These are phyloP conservation scores for Neoniphon sammara DNA, from an alignment of 2,797 vertebrate genomes.

Conservation along the genomic window DNA sequence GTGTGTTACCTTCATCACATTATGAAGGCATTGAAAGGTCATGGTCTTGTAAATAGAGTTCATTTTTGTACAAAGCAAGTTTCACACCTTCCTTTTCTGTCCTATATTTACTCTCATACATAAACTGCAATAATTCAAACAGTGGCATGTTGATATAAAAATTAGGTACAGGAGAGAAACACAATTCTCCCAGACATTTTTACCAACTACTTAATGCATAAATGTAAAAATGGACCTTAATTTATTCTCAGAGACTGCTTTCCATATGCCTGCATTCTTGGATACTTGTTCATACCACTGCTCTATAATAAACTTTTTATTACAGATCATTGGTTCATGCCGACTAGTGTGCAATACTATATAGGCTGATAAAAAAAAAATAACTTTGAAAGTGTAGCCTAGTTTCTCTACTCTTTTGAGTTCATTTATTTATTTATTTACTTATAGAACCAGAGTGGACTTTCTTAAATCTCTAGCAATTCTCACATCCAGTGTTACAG, in stretches of 20 bases:
- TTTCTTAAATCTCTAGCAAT: not conserved
- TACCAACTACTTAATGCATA: not conserved
- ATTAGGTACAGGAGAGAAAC: not conserved
- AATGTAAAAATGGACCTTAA: too few relatives aligned
- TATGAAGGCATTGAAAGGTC: too few relatives aligned
- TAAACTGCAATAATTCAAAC: not conserved
- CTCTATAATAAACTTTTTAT: too few relatives aligned
- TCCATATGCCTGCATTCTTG: not conserved
- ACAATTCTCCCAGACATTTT: not conserved
- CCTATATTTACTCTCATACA: not conserved
- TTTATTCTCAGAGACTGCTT: not conserved
- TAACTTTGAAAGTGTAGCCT: not conserved
- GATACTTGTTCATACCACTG: not conserved
- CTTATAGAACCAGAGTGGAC: not conserved
- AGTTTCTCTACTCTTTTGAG: conserved; percentile 15
- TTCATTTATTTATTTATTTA: not conserved
- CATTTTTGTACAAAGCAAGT: too few relatives aligned
- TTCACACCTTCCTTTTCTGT: too few relatives aligned
- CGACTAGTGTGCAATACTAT: not conserved
- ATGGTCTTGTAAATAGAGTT: too few relatives aligned
- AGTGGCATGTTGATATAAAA: not conserved
- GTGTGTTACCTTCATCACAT: too few relatives aligned
- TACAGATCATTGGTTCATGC: too few relatives aligned
- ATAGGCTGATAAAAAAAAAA: not conserved
- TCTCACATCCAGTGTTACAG: not conserved